Conservation (phyloP, 2,888 invertebrate genomes). For the Drosophila infuscata region DNA sequence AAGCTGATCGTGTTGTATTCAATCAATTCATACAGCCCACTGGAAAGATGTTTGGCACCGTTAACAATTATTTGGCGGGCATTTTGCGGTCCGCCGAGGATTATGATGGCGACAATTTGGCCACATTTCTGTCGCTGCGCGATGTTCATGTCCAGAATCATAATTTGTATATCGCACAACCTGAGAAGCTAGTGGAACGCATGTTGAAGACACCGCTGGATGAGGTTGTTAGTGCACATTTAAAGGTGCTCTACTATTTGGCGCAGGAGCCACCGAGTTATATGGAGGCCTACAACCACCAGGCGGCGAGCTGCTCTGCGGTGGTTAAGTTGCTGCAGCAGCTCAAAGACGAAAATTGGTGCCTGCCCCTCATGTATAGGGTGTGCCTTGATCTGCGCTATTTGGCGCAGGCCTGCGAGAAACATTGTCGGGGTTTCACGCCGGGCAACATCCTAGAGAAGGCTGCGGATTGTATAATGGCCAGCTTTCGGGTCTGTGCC, state of each 20-base stretch:
- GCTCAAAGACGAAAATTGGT: slow-evolving; percentile 98
- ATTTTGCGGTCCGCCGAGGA: slow-evolving; percentile 88
- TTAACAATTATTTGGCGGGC: slow-evolving; percentile 83
- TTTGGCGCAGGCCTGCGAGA: slow-evolving; percentile 93
- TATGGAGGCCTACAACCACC: slow-evolving; percentile 91
- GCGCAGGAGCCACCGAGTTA: slow-evolving; percentile 85
- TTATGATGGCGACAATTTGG: slow-evolving; percentile 87
- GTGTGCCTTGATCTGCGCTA: slow-evolving; percentile 95
- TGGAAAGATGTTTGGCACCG: slow-evolving; percentile 68
- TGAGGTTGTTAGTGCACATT: slow-evolving; percentile 90
- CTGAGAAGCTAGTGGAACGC: slow-evolving; percentile 89
- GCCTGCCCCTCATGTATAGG: slow-evolving; percentile 95
- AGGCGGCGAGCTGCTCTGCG: slow-evolving; percentile 91
- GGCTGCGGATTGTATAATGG: slow-evolving; percentile 96
- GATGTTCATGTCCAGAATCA: slow-evolving; percentile 91
- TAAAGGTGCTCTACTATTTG: slow-evolving; percentile 88
- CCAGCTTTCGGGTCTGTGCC: slow-evolving; percentile 97
- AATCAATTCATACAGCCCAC: background rate
- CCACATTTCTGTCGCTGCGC: slow-evolving; percentile 88
- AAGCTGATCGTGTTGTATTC: background rate
- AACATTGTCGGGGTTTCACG: slow-evolving; percentile 78
- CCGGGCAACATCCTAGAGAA: slow-evolving; percentile 90
- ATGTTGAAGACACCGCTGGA: slow-evolving; percentile 90
- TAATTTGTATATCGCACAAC: slow-evolving; percentile 89
- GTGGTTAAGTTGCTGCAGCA: slow-evolving; percentile 93